These are phyloP conservation scores for Egretta garzetta DNA, from an alignment of 2,113 vertebrate genomes.

Conservation along the genomic window DNA sequence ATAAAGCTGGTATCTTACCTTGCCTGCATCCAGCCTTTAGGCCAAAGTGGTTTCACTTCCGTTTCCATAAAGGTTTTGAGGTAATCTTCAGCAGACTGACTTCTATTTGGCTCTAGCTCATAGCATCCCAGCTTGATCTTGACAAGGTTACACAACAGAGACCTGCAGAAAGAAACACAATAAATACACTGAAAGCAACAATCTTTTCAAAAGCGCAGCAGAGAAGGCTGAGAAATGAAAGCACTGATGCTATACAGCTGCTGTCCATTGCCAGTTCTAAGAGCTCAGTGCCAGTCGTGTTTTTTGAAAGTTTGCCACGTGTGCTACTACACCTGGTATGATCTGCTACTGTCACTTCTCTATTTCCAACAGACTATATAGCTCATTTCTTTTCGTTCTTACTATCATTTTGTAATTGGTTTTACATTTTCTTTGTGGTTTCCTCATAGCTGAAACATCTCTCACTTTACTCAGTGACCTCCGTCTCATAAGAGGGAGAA, in stretches of 20 bases:
- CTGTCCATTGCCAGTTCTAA: neutral
- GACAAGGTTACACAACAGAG: slow-evolving; percentile 93
- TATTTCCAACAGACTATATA: neutral
- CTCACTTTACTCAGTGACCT: neutral
- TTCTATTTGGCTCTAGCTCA: slow-evolving; percentile 93
- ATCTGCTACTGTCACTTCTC: neutral
- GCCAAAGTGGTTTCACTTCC: slow-evolving; percentile 97
- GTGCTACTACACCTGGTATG: neutral
- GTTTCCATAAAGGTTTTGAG: slow-evolving; percentile 98
- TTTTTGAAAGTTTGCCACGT: neutral
- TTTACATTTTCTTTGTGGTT: neutral
- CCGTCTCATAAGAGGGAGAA: neutral
- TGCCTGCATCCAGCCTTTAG: slow-evolving; percentile 99
- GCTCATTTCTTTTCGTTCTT: neutral
- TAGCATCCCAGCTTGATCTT: slow-evolving; percentile 96
- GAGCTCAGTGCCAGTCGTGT: neutral
- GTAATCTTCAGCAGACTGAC: slow-evolving; percentile 94
- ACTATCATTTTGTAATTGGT: neutral
- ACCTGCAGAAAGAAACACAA: slow-evolving; percentile 73
- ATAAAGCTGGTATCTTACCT: slow-evolving; percentile 76
- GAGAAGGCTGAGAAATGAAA: neutral
- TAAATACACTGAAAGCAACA: neutral
- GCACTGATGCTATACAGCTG: neutral
- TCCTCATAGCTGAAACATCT: neutral
- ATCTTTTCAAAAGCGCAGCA: neutral